Base-by-base conservation (phyloP, 2,797 vertebrate species). In the Anableps anableps region DNA sequence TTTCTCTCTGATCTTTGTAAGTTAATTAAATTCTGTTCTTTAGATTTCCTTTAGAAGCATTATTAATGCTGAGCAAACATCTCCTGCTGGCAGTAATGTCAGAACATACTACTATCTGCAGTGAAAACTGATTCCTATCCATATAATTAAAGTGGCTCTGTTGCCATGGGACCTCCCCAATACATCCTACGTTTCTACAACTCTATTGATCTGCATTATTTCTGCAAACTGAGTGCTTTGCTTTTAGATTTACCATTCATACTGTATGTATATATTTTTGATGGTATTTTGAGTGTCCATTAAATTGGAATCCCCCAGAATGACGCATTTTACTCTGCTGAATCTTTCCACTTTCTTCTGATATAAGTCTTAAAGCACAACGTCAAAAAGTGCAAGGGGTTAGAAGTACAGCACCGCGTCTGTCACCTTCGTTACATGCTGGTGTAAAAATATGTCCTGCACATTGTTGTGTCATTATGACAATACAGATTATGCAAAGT, bases 261-360 rank as follows among this genome's bases (percentile, higher is more conserved):
- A 80, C 77, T 86, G 87, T 93, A 75, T 90, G 87, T 90, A 81
- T 48, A 85, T 91, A 89, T 88, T 89, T 75, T 72, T 88, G 74
- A 75, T 90, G 23, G 74, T 83, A 14, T 91, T 36, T 84, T 78
- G 83, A 86, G 64, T 90, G 77, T 85, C 73, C 78, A 95, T 94
- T 94, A 94, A 94, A 94, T 86, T 83, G 83, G 83, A 88, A 90
- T 87, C 85, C 55, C 85, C 51, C 79, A 82, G 60, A 77, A 76
- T 73, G 74, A 43, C 66, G 71, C 29, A 74, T 87, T 72, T 55
- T 29, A 48, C 58, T 58, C 14, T 74, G 83, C 48, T 75, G 55
- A 29, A 47, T 5, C 0, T 50, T n/a, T 66, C 3, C 1, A 11
- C 38, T 76, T 79, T 74, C 6, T 74, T 31, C 26, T 76, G 38